phyloP scores from a whole-genome alignment of 1,140 invertebrate genomes.

The Tribolium castaneum region DNA sequence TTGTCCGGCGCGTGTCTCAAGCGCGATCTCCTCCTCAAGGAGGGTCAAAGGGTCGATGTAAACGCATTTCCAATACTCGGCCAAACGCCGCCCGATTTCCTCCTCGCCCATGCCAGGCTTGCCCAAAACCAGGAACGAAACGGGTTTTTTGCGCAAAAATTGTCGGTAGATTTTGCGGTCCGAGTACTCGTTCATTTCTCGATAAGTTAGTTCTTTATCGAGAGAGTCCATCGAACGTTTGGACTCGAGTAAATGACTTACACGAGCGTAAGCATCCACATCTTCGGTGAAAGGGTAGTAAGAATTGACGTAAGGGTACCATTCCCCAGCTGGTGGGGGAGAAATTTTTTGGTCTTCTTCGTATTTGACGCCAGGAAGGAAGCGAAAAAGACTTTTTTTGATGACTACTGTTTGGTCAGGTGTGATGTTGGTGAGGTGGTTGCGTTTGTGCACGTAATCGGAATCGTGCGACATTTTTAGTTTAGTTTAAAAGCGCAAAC shows the following conservation, averaged over 20 bases:
- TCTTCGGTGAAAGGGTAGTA: constrained; percentile 64
- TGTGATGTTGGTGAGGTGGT: constrained; percentile 37
- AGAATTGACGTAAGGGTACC: constrained; percentile 60
- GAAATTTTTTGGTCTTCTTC: constrained; percentile 38
- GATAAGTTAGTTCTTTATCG: neutral
- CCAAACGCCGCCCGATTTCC: constrained; percentile 66
- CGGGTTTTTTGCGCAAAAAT: constrained; percentile 66
- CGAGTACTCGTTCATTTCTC: constrained; percentile 45
- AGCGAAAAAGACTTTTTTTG: constrained; percentile 49
- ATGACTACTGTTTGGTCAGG: constrained; percentile 55
- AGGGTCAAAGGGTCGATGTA: constrained; percentile 69
- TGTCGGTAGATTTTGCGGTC: constrained; percentile 65
- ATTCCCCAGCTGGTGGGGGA: neutral
- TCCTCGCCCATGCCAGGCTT: constrained; percentile 68
- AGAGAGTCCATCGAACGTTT: constrained; percentile 44
- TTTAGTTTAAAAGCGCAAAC: neutral
- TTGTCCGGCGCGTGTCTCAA: constrained; percentile 64
- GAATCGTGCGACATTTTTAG: neutral
- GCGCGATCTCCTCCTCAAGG: constrained; percentile 67
- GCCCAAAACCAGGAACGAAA: constrained; percentile 69
- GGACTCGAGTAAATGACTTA: constrained; percentile 51
- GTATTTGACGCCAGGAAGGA: constrained; percentile 44
- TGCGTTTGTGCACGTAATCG: neutral
- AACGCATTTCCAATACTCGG: constrained; percentile 68
- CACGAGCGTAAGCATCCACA: constrained; percentile 59